Base-by-base conservation (phyloP, 1,140 invertebrate species). In the Centruroides sculpturatus region DNA sequence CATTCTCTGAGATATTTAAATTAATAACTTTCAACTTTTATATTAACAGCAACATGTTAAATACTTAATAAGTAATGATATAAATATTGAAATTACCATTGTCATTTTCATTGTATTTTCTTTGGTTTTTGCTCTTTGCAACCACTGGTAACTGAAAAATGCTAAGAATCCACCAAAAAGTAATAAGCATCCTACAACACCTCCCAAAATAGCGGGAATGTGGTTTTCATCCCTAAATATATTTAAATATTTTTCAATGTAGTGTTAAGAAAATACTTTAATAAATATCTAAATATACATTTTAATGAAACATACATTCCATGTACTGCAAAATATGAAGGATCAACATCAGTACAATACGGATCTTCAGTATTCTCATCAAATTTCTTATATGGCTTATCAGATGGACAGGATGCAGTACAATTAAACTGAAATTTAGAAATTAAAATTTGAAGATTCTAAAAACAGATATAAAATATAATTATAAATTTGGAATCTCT, bases 21-120 rank as follows among this genome's bases (percentile, higher is more conserved):
- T 47, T 36, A 60, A 35, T 5, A 13, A 56, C 47, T 6, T 34
- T 36, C 12, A 47, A 47, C 23, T 48, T 56, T 35, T 34, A 12
- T 4, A 3, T 11, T 47, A 57, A 10, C 11, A 7, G 50, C 0
- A 51, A 34, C 5, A 5, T n/a, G 12, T 7, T 51, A 34, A 51
- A 13, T 51, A 51, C 11, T 34, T 11, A 51, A 51, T 6, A 13
- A 13, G 10, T 51, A 51, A 34, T 49, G n/a, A 49, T 49, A 10
- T 49, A 49, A 49, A 49, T 49, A 53, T 53, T 36, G 8, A 5
- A 53, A 23, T 47, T 5, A 85, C 86, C 82, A 89, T 85, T 2
- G 92, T 90, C 82, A 92, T 85, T 71, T 92, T 90, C 58, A 92
- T 85, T 0, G 89, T 87, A 52, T 91, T 89, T 68, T 93, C 90